A percentile compares a stretch with the other conserved stretches of the same genome.
Conservation (phyloP, 1,140 invertebrate genomes). For the Hirudo medicinalis region DNA sequence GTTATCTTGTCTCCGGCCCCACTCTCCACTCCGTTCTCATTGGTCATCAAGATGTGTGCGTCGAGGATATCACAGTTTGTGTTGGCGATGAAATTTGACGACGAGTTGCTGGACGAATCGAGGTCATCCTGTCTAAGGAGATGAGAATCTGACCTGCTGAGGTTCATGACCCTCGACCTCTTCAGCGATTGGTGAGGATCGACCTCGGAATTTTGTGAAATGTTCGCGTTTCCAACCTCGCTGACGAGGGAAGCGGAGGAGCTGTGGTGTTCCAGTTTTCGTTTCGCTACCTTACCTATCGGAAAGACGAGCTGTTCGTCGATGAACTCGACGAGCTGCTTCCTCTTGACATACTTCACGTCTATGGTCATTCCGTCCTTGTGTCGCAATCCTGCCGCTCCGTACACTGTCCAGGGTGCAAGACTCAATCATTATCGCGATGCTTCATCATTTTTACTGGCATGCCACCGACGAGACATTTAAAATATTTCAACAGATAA, state of each 20-base stretch:
- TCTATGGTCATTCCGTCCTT: constrained; percentile 84
- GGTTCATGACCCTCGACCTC: no score
- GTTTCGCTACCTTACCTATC: background rate
- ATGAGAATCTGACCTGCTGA: no score
- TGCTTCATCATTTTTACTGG: background rate
- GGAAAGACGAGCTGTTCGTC: constrained; percentile 4
- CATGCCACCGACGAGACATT: background rate
- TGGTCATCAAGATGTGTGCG: no score
- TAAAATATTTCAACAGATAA: background rate
- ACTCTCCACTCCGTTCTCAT: no score
- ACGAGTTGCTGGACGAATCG: no score
- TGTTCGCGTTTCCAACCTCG: background rate
- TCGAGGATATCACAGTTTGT: no score
- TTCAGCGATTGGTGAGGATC: no score
- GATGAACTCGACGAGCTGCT: constrained; percentile 23
- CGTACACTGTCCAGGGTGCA: background rate
- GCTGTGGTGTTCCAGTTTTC: background rate
- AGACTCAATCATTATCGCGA: background rate
- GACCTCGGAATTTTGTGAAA: no score
- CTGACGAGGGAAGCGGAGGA: background rate
- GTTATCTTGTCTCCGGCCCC: no score
- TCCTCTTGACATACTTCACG: constrained; percentile 48
- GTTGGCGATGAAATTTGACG: no score
- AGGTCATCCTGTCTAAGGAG: no score
- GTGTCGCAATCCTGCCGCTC: constrained; percentile 33